phyloP scores from a whole-genome alignment of 2,113 vertebrate species.

The Corythornis vintsioides region DNA sequence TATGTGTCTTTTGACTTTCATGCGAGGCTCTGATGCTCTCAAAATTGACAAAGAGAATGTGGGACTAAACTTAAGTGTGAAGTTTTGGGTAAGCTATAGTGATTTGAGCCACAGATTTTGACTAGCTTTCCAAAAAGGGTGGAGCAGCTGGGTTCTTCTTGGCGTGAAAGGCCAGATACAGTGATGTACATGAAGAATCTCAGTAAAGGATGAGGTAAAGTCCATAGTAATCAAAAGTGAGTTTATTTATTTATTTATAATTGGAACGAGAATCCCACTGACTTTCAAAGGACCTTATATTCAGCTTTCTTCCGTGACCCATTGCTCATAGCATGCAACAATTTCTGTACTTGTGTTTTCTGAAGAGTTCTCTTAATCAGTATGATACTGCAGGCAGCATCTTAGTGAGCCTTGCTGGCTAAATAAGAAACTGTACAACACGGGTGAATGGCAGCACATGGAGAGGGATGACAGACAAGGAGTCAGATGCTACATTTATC shows the following conservation, averaged over 20 bases:
- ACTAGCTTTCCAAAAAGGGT: background rate
- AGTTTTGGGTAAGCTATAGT: background rate
- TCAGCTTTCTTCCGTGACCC: background rate
- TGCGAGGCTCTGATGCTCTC: background rate
- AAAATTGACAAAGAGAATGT: background rate
- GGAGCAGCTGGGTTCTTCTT: background rate
- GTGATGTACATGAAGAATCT: background rate
- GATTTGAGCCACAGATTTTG: background rate
- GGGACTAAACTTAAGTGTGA: background rate
- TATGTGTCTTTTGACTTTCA: background rate
- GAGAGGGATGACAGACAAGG: background rate
- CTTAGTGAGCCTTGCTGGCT: background rate
- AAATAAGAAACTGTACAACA: background rate
- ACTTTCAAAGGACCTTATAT: background rate
- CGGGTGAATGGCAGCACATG: background rate
- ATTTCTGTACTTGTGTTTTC: background rate
- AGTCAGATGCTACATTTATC: background rate
- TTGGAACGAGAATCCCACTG: accelerated
- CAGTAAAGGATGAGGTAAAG: background rate
- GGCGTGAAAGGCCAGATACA: background rate
- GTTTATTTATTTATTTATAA: background rate
- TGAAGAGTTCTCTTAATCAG: background rate
- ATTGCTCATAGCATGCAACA: background rate
- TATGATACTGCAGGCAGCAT: background rate
- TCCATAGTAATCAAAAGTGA: background rate